Evolutionary conservation across 1,140 invertebrate species (phyloP).

Genomic region (Brachionus manjavacas): DNA sequence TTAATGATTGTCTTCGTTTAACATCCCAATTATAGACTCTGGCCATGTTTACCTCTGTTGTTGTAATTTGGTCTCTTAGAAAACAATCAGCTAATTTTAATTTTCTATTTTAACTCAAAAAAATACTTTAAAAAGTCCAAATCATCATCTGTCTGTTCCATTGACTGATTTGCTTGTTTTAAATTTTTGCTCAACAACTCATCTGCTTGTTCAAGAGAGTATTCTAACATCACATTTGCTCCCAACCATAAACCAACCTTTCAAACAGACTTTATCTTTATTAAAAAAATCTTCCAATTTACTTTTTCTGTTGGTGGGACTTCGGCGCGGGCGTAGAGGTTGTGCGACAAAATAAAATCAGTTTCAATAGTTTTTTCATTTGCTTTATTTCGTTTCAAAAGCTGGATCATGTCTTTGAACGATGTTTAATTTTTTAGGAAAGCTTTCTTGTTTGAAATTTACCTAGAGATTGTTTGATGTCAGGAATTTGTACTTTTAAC

Average conservation of each 20-base stretch:
- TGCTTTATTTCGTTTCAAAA: slow-evolving; percentile 23
- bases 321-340: slow-evolving; percentile 10
- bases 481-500: slow-evolving; percentile 27
- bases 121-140: slow-evolving; percentile 39
- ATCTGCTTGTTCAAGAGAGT: slow-evolving; percentile 40
- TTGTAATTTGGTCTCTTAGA: slow-evolving; percentile 42
- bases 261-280: not conserved
- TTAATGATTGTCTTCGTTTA: slow-evolving; percentile 37
- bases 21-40: slow-evolving; percentile 42
- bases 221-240: slow-evolving; percentile 42
- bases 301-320: slow-evolving; percentile 35
- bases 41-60: slow-evolving; percentile 42
- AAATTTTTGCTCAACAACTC: slow-evolving; percentile 31
- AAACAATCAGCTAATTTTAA: not conserved
- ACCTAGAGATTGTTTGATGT: slow-evolving; percentile 39
- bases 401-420: slow-evolving; percentile 25
- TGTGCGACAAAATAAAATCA: slow-evolving; percentile 27
- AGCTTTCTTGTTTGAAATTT: not conserved
- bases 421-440: not conserved
- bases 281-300: not conserved
- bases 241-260: slow-evolving; percentile 42
- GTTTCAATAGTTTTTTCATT: slow-evolving; percentile 27
- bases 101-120: too few relatives aligned
- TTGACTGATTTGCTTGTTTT: slow-evolving; percentile 19
- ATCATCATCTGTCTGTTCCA: slow-evolving; percentile 27